Conservation (phyloP, 2,113 vertebrate species). For the Charadrius vociferus region DNA sequence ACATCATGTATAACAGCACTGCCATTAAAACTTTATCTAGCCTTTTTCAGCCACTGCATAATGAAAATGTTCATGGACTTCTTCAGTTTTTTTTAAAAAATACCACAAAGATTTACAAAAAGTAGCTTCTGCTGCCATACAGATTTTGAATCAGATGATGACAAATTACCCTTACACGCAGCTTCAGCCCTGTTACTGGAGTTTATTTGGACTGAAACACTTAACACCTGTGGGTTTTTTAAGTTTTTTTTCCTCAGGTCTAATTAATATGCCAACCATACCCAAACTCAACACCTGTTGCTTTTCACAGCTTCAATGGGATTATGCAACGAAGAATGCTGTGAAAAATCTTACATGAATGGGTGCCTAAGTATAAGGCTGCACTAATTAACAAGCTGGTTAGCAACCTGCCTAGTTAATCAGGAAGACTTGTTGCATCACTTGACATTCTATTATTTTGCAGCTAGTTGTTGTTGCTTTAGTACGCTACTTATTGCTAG, state of each 20-base stretch:
- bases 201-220: background rate
- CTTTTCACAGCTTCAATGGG: slow-evolving; percentile 31
- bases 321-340: background rate
- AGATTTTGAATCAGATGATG: background rate
- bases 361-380: background rate
- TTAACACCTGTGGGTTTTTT: background rate
- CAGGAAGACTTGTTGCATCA: background rate
- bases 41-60: background rate
- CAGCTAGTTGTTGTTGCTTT: background rate
- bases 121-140: background rate
- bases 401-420: background rate
- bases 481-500: background rate
- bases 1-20: background rate
- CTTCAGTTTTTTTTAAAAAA: background rate
- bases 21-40: background rate
- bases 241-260: background rate
- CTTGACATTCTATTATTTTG: background rate
- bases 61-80: background rate
- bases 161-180: background rate
- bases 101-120: background rate
- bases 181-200: background rate
- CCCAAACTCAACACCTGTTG: slow-evolving; percentile 3
- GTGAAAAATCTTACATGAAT: slow-evolving; percentile 17
- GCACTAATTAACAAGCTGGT: slow-evolving; percentile 7
- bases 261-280: slow-evolving; percentile 2